Percentiles rank a stretch among this genome's conserved stretches.
Evolutionary conservation across 2,797 vertebrate species (phyloP).

Genomic region (Microcaecilia unicolor): DNA sequence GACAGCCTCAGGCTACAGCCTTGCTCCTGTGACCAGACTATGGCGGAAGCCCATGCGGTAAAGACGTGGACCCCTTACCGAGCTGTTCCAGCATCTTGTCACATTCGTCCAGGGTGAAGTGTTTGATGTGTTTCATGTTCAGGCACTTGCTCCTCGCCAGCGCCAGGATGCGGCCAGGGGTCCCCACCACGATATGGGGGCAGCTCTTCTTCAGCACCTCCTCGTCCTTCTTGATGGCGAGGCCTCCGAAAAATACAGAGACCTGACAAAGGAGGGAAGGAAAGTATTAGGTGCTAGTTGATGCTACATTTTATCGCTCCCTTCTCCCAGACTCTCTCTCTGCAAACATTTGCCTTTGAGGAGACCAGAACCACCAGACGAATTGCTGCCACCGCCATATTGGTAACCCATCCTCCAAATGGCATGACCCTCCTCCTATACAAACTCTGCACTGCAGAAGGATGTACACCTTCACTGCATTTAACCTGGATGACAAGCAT

Average conservation of each 20-base stretch:
- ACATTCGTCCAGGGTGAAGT: constrained; percentile 76
- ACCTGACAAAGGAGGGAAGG: constrained; percentile 41
- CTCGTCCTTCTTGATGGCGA: constrained; percentile 73
- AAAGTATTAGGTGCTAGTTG: too few species aligned
- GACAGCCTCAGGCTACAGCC: too few species aligned
- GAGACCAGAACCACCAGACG: not conserved
- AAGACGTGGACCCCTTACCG: constrained; percentile 59
- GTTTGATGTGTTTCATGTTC: constrained; percentile 71
- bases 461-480: too few species aligned
- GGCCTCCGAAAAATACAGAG: constrained; percentile 70
- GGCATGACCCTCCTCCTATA: too few species aligned
- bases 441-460: too few species aligned
- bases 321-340: too few species aligned
- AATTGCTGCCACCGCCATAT: too few species aligned
- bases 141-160: constrained; percentile 69
- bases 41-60: too few species aligned
- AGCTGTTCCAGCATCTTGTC: constrained; percentile 79
- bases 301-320: not conserved
- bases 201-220: constrained; percentile 71
- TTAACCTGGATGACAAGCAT: too few species aligned
- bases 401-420: too few species aligned
- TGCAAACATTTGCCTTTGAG: not conserved
- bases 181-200: constrained; percentile 71
- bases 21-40: too few species aligned
- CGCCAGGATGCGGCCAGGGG: constrained; percentile 66